Base-by-base conservation (phyloP, 2,888 invertebrate species). In the Hemithea aestivaria region DNA sequence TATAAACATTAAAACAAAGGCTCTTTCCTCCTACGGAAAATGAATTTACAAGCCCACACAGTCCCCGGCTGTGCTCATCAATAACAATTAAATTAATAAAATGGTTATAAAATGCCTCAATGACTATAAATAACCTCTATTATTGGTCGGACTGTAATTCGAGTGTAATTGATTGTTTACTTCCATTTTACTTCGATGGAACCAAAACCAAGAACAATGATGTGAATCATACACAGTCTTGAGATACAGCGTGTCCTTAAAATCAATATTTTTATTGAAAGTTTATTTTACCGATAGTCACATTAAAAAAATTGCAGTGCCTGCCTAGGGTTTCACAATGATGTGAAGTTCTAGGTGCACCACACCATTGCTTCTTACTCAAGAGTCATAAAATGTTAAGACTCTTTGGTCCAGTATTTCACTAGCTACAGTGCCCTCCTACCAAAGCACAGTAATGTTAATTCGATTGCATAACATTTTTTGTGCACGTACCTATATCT, bases 71-170 rank as follows among this genome's bases (percentile, higher is more conserved):
- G 65, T 63, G 58, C 70, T 73, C 76, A 76, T 80, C 74, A 67
- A 73, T 75, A 73, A 70, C 82, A 82, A 81, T 82, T 80, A 80
- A 76, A 82, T 80, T 75, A 80, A 73, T 76, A 76, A 81, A 78
- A 75, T 71, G 78, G 74, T 80, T 80, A 82, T 83, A 83, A 81
- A 78, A 79, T 75, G 73, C 68, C 65, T 63, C 68, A 74, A 67
- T 64, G 73, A 73, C 76, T 74, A 81, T 82, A 81, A 80, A 84
- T 80, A 73, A 78, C 76, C 73, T 66, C 79, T 79, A 77, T 82
- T 78, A 76, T 66, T 66, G 73, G 69, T 59, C 65, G 68, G 65
- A 60, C 70, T 69, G 79, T 79, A 80, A 80, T 73, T 82, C 71
- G 77, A 74, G 60, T 66, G 66, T 76, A 85, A 84, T 82, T 79